phyloP scores from a whole-genome alignment of 2,888 invertebrate species.

The Pelosia muscerda region DNA sequence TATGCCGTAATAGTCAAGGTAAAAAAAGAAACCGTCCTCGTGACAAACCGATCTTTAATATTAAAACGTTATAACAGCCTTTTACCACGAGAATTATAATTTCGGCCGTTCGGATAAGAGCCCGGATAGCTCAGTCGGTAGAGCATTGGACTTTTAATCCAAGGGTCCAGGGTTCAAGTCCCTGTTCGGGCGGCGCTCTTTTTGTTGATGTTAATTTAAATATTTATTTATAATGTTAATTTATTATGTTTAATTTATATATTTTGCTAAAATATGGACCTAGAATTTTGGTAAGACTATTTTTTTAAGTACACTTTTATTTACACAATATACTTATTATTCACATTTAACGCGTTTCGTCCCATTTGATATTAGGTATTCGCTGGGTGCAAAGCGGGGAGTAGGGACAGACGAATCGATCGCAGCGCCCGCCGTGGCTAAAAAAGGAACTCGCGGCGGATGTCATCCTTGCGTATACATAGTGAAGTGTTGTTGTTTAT shows the following conservation, averaged over 20 bases:
- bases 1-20: not conserved
- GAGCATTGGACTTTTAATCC: constrained; percentile 88
- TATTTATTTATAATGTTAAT: not conserved
- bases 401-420: too few species aligned
- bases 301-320: not conserved
- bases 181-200: constrained; percentile 82
- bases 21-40: not conserved
- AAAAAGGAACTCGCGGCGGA: too few species aligned
- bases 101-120: constrained; percentile 39
- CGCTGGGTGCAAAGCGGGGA: too few species aligned
- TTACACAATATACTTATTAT: not conserved
- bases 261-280: not conserved
- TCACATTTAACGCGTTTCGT: too few species aligned
- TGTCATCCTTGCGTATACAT: too few species aligned
- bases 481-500: too few species aligned
- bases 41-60: not conserved
- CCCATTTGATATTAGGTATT: too few species aligned
- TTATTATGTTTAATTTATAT: not conserved
- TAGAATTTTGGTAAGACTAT: not conserved
- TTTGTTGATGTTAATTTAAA: constrained; percentile 27
- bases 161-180: constrained; percentile 88
- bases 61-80: constrained; percentile 19
- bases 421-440: too few species aligned
- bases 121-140: constrained; percentile 88
- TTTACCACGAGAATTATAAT: constrained; percentile 35